A percentile compares a stretch with the other conserved stretches of the same genome.
phyloP scores from a whole-genome alignment of 2,888 invertebrate species.

The Oxycera nigricornis region DNA sequence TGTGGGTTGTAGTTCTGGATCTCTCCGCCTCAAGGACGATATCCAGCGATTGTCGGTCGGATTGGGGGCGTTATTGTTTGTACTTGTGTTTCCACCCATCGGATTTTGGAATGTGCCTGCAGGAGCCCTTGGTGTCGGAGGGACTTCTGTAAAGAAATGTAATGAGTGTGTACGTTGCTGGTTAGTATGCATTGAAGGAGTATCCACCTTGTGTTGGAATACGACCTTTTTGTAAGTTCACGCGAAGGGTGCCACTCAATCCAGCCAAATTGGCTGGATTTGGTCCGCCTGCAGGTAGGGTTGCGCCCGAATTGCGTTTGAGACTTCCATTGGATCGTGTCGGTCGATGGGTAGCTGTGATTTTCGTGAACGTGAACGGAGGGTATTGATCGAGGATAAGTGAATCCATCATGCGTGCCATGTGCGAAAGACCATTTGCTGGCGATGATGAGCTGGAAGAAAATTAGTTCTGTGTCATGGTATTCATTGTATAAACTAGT shows the following conservation, averaged over 20 bases:
- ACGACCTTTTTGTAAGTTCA: constrained; percentile 54
- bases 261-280: not conserved
- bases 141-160: constrained; percentile 57
- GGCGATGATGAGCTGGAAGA: constrained; percentile 65
- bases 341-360: constrained; percentile 66
- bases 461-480: too few relatives aligned
- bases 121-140: constrained; percentile 61
- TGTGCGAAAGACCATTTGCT: constrained; percentile 68
- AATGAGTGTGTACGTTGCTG: not conserved
- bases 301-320: constrained; percentile 43
- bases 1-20: constrained; percentile 71
- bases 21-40: constrained; percentile 70
- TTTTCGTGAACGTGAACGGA: constrained; percentile 71
- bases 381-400: constrained; percentile 72
- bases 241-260: constrained; percentile 49
- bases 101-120: constrained; percentile 51
- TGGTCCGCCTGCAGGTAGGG: constrained; percentile 3
- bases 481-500: too few relatives aligned
- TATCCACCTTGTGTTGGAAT: constrained; percentile 61
- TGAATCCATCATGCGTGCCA: constrained; percentile 79
- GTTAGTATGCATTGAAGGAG: not conserved
- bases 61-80: constrained; percentile 51
- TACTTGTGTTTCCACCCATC: constrained; percentile 42
- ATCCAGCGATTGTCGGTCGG: constrained; percentile 71
- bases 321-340: constrained; percentile 52